Percentiles rank a stretch among this genome's conserved stretches.
Conservation (phyloP, 2,888 invertebrate genomes). For the Agriopis aurantiaria region DNA sequence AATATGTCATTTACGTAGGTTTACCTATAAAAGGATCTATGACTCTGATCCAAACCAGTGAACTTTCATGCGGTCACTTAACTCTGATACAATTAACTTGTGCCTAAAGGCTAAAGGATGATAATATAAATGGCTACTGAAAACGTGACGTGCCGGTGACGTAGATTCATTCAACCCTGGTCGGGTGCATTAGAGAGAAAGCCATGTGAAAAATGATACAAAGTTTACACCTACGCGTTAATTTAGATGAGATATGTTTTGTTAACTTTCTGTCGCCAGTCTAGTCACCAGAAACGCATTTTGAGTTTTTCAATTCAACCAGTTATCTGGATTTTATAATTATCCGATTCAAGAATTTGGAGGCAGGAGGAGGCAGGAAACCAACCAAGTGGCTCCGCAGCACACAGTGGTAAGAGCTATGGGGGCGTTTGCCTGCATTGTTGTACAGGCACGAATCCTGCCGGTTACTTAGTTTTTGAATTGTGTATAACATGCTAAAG, state of each 20-base stretch:
- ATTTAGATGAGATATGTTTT: background rate
- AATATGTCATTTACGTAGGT: background rate
- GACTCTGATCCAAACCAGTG: conserved; percentile 21
- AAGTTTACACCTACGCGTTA: conserved; percentile 13
- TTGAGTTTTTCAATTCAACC: background rate
- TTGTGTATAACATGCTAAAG: too few relatives aligned
- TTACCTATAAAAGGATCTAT: background rate
- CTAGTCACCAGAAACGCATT: background rate
- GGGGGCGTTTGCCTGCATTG: too few relatives aligned
- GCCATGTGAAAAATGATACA: conserved; percentile 19
- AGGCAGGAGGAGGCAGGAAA: too few relatives aligned
- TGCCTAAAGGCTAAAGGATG: conserved; percentile 8
- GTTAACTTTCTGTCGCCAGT: background rate
- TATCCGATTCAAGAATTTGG: too few relatives aligned
- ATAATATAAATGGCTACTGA: conserved; percentile 12
- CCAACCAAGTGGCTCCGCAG: too few relatives aligned
- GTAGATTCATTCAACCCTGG: conserved; percentile 41
- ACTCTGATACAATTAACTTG: conserved; percentile 27
- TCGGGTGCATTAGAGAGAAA: conserved; percentile 48
- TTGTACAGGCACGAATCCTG: too few relatives aligned
- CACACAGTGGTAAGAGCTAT: too few relatives aligned
- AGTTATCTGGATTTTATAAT: background rate
- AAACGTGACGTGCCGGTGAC: conserved; percentile 42
- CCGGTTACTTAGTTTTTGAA: background rate
- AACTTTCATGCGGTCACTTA: conserved; percentile 33